Base-by-base conservation (phyloP, 2,888 invertebrate species). In the Mongoloraphidia duomilia region DNA sequence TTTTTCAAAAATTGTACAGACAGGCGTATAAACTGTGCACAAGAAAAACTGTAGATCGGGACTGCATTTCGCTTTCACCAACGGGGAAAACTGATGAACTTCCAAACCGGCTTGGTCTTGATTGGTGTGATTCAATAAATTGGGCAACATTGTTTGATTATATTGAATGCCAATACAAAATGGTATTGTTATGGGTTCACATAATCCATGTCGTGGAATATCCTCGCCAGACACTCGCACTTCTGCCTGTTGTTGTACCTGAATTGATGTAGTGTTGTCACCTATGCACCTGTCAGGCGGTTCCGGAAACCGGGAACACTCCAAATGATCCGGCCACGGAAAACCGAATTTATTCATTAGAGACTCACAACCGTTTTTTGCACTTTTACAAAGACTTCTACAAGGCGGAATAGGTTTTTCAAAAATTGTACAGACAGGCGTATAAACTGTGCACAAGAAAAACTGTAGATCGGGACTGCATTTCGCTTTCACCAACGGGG, bases 101-200 rank as follows among this genome's bases (percentile, higher is more conserved):
- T 94, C 94, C 54, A 86, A 73, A 1, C 89, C 93, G 48, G 96
- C 96, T 61, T 96, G 95, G 63, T 93, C 91, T 61, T 96, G 95
- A 58, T 85, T 89, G 55, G 84, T 84, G 61, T 96, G 94, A 56
- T 88, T 85, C 58, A 96, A 73, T 52, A 94, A 65, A 72, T 97
- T 98, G 1, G 97, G 97, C 83, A 95, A 91, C 59, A 94, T 91
- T 1, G 97, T 97, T 70, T 83, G 79, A 68, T 97, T 97, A 65
- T 97, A 97, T 53, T 84, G 82, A 55, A 97, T 84, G 63, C 92
- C 88, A 68, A 83, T 82, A 71, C 97, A 97, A 61, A 93, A 71
- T 45, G 87, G 87, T 58, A 96, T 90, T 37, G 87, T 91, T 56
- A 97, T 95, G 34, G 87, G 84, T 66, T 96, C 93, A 73, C 97